Conservation (phyloP, 1,140 invertebrate species). For the Onthophagus taurus region DNA sequence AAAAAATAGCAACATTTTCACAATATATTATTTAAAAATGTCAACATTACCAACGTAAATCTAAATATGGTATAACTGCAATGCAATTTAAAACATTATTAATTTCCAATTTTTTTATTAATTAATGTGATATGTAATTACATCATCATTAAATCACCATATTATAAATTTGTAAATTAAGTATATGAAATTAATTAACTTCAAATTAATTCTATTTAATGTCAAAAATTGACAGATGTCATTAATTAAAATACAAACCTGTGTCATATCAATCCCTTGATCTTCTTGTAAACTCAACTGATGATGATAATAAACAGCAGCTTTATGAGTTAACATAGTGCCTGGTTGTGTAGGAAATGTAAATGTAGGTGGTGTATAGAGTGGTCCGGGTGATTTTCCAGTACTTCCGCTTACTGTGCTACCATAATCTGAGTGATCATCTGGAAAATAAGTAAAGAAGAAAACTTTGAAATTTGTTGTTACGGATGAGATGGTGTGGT, state of each 20-base stretch:
- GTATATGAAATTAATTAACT: no score
- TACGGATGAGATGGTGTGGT: not conserved
- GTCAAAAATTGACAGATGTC: not conserved
- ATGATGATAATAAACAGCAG: constrained; percentile 63
- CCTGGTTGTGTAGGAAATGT: constrained; percentile 43
- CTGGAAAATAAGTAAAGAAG: constrained; percentile 28
- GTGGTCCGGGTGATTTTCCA: constrained; percentile 47
- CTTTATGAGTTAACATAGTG: constrained; percentile 55
- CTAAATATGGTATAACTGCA: no score
- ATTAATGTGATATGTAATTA: no score
- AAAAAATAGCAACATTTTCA: no score
- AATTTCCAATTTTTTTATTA: no score
- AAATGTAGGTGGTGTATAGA: constrained; percentile 40
- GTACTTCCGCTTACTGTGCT: constrained; percentile 48
- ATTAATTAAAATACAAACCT: constrained; percentile 38
- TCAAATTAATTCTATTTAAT: no score
- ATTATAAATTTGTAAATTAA: no score
- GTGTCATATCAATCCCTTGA: constrained; percentile 62
- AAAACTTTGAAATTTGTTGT: not conserved
- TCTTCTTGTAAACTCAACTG: constrained; percentile 63
- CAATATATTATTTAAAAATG: no score
- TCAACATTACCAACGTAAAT: no score
- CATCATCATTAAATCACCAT: no score
- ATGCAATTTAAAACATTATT: no score
- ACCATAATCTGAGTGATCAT: constrained; percentile 53